These are phyloP conservation scores for Periophthalmus magnuspinnatus DNA, from an alignment of 2,797 vertebrate genomes.

Conservation along the genomic window DNA sequence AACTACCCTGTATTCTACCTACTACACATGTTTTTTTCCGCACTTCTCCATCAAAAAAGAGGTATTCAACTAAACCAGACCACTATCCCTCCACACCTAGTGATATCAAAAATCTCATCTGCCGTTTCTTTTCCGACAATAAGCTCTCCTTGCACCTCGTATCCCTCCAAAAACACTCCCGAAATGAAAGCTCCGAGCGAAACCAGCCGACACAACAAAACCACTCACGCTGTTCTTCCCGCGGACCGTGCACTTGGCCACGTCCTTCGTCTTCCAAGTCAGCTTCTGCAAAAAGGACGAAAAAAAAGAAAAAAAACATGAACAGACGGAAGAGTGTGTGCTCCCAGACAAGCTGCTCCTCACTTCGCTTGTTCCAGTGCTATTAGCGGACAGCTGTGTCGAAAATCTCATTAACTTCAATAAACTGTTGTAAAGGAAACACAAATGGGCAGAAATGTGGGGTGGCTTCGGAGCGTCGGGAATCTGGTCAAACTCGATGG, in stretches of 20 bases:
- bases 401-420: slow-evolving; percentile 71
- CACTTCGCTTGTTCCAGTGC: slow-evolving; percentile 52
- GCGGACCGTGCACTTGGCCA: slow-evolving; percentile 84
- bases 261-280: slow-evolving; percentile 84
- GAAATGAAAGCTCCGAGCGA: slow-evolving; percentile 25
- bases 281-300: slow-evolving; percentile 69
- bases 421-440: slow-evolving; percentile 43
- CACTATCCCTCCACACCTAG: neutral
- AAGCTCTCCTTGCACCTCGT: slow-evolving; percentile 34
- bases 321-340: slow-evolving; percentile 64
- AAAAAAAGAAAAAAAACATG: slow-evolving; percentile 44
- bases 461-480: slow-evolving; percentile 22
- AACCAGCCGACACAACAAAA: slow-evolving; percentile 2
- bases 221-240: slow-evolving; percentile 84
- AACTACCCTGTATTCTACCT: neutral
- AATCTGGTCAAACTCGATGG: slow-evolving; percentile 22
- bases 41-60: neutral
- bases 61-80: neutral
- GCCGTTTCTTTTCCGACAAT: slow-evolving; percentile 13
- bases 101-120: neutral
- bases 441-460: slow-evolving; percentile 43
- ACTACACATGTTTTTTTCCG: neutral
- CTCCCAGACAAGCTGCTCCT: slow-evolving; percentile 47
- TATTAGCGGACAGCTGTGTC: slow-evolving; percentile 61
- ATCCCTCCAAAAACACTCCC: slow-evolving; percentile 21